Percentiles rank a stretch among this genome's conserved stretches.
These are phyloP conservation scores for Heterohyrax brucei DNA, from an alignment of 2,797 vertebrate species.

Conservation along the genomic window DNA sequence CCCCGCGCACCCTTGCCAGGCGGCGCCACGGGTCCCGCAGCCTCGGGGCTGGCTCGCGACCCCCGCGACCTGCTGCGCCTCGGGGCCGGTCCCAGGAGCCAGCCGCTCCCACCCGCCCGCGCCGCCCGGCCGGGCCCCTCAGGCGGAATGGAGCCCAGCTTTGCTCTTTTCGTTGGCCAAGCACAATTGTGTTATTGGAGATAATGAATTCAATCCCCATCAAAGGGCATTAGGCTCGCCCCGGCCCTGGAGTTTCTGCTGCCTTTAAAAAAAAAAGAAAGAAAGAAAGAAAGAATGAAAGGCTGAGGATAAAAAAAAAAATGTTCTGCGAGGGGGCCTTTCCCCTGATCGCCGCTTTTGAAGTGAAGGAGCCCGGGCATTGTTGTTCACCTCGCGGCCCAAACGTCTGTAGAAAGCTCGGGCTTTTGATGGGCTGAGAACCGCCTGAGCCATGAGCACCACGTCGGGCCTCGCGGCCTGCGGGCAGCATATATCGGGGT, in stretches of 20 bases:
- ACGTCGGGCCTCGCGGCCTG: conserved; percentile 91
- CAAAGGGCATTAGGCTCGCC: conserved; percentile 97
- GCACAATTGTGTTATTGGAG: conserved; percentile 99
- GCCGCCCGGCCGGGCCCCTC: conserved; percentile 88
- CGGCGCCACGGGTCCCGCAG: neutral
- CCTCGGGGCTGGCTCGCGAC: conserved; percentile 90
- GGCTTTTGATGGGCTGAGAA: conserved; percentile 95
- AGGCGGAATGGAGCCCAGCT: conserved; percentile 91
- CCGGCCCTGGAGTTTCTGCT: conserved; percentile 93
- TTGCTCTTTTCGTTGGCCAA: conserved; percentile 99
- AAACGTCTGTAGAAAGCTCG: conserved; percentile 94
- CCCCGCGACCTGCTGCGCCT: conserved; percentile 84
- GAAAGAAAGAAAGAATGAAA: conserved; percentile 93
- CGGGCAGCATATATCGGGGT: conserved; percentile 93
- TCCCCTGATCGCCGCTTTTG: conserved; percentile 94
- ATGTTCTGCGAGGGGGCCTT: conserved; percentile 92
- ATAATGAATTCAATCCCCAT: conserved; percentile 99
- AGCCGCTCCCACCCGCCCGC: conserved; percentile 79
- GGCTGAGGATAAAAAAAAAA: conserved; percentile 90
- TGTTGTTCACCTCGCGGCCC: conserved; percentile 95
- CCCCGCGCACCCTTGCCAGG: neutral
- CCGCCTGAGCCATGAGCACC: conserved; percentile 91
- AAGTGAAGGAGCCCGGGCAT: conserved; percentile 94
- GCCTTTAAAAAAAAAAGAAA: conserved; percentile 89
- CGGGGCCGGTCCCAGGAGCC: conserved; percentile 15